Evolutionary conservation across 2,113 vertebrate genomes (phyloP).

Genomic region (Eurypyga helias): DNA sequence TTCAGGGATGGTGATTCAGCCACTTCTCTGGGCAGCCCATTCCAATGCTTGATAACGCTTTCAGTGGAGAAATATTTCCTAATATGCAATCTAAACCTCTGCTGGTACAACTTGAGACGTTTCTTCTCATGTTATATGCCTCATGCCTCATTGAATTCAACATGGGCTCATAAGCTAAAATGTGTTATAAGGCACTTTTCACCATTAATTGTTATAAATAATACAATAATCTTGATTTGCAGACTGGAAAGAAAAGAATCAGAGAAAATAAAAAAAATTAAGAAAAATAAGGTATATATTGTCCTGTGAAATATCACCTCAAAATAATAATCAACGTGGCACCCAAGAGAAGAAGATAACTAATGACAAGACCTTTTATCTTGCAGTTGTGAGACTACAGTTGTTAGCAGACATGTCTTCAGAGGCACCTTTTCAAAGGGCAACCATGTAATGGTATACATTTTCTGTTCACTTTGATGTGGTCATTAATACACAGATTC

Average conservation of each 20-base stretch:
- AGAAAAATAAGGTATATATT: not conserved
- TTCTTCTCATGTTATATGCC: not conserved
- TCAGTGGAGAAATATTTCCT: not conserved
- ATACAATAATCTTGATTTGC: not conserved
- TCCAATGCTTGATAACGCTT: not conserved
- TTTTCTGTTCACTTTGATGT: not conserved
- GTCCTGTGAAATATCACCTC: not conserved
- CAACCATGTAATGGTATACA: not conserved
- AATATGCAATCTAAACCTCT: not conserved
- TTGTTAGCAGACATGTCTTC: not conserved
- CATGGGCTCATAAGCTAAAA: not conserved
- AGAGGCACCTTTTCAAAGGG: not conserved
- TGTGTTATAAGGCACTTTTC: not conserved
- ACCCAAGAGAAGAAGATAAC: not conserved
- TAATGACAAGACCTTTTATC: not conserved
- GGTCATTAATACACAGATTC: not conserved
- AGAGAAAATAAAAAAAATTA: not conserved
- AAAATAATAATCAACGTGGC: not conserved
- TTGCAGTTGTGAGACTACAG: not conserved
- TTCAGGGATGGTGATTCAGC: not conserved
- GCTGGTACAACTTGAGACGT: rapidly evolving
- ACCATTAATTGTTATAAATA: not conserved
- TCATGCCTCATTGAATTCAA: not conserved
- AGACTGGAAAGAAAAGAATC: not conserved
- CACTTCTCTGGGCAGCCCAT: not conserved